A percentile compares a stretch with the other conserved stretches of the same genome.
Conservation (phyloP, 2,113 vertebrate genomes). For the Furnarius figulus region DNA sequence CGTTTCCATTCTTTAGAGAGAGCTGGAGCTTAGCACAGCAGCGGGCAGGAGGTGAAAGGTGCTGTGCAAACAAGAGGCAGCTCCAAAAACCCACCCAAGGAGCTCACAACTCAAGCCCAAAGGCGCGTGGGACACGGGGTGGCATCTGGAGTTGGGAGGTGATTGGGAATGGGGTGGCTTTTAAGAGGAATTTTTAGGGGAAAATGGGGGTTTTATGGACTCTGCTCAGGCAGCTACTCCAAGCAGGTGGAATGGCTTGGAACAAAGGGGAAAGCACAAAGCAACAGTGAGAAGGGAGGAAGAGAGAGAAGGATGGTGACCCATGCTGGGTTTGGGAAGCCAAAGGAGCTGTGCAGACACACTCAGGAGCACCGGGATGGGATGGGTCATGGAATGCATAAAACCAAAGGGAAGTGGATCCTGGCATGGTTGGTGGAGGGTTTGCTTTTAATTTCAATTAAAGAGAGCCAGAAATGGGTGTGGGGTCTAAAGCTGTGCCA, state of each 20-base stretch:
- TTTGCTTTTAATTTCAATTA: not conserved
- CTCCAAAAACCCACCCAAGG: not conserved
- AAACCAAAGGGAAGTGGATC: not conserved
- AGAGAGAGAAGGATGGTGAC: not conserved
- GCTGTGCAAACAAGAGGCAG: not conserved
- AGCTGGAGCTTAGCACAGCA: not conserved
- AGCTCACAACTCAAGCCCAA: not conserved
- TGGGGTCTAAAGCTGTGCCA: not conserved
- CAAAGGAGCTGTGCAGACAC: not conserved
- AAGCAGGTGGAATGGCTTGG: not conserved
- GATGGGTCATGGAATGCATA: not conserved
- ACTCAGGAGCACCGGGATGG: fast-evolving
- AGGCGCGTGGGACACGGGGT: not conserved
- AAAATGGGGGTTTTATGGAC: not conserved
- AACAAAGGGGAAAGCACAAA: not conserved
- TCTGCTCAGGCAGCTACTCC: not conserved
- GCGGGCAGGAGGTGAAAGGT: not conserved
- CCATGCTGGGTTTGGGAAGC: not conserved
- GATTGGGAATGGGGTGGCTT: not conserved
- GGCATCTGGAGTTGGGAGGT: not conserved
- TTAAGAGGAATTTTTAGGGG: not conserved
- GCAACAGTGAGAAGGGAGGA: not conserved
- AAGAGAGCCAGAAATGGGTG: not conserved
- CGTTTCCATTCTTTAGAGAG: constrained; percentile 37
- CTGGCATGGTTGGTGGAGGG: not conserved